These are phyloP conservation scores for Fukomys damarensis DNA, from an alignment of 2,113 vertebrate genomes.

Conservation along the genomic window DNA sequence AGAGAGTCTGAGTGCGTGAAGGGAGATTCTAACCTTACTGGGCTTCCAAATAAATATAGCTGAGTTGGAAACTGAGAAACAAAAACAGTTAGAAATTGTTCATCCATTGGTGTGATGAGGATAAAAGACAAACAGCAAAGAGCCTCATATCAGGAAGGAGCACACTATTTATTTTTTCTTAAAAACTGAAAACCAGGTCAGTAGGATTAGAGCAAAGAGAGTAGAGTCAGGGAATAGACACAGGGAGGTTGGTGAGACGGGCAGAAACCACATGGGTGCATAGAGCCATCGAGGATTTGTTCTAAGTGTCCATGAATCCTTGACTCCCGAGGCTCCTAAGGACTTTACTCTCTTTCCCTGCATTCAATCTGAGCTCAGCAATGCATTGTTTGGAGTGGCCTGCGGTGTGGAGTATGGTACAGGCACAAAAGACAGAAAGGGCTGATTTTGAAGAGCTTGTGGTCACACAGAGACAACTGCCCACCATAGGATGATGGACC, in stretches of 20 bases:
- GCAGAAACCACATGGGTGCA: fast-evolving
- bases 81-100: not conserved
- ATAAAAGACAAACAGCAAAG: not conserved
- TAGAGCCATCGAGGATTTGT: not conserved
- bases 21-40: not conserved
- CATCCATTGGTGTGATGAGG: not conserved
- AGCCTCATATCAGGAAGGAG: not conserved
- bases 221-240: fast-evolving
- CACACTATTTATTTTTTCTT: not conserved
- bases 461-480: fast-evolving
- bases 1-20: not conserved
- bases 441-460: not conserved
- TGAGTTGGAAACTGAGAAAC: not conserved
- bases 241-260: fast-evolving
- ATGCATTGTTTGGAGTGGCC: not conserved
- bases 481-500: not conserved
- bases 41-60: not conserved
- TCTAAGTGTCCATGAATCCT: not conserved
- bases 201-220: not conserved
- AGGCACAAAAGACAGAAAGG: not conserved
- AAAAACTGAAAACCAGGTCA: not conserved
- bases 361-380: not conserved
- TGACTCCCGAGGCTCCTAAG: not conserved
- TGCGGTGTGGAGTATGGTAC: no score
- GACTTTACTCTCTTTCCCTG: not conserved